Evolutionary conservation across 2,888 invertebrate genomes (phyloP).

Genomic region (Scaptomyza polygonia): DNA sequence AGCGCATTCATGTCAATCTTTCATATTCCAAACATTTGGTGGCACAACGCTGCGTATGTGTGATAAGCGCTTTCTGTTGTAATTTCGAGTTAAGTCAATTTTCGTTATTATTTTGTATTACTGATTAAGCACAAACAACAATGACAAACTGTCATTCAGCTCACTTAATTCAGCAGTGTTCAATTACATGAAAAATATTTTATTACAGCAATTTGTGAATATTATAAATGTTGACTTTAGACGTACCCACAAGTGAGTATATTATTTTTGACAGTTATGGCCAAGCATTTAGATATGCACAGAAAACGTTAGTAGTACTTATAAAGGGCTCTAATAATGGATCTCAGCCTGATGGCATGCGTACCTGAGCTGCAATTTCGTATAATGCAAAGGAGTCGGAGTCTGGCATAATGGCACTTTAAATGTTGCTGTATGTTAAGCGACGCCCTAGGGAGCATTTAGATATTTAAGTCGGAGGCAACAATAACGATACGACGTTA

Average conservation of each 20-base stretch:
- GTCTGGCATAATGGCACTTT: slow-evolving; percentile 41
- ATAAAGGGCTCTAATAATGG: too few species aligned
- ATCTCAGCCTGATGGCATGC: slow-evolving; percentile 22
- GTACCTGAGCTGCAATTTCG: slow-evolving; percentile 32
- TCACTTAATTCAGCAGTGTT: too few species aligned
- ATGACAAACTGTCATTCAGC: slow-evolving; percentile 19
- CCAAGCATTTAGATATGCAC: too few species aligned
- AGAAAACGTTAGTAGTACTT: too few species aligned
- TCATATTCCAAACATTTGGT: slow-evolving; percentile 5
- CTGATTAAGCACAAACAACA: slow-evolving; percentile 49
- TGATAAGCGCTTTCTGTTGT: slow-evolving; percentile 26
- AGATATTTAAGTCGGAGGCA: slow-evolving; percentile 35
- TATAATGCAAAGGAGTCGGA: slow-evolving; percentile 17
- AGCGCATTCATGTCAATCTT: slow-evolving; percentile 16
- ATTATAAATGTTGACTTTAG: not conserved
- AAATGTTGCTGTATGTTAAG: slow-evolving; percentile 40
- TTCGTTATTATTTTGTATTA: too few species aligned
- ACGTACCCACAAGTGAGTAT: not conserved
- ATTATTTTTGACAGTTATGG: slow-evolving; percentile 2
- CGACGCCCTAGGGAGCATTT: slow-evolving; percentile 53
- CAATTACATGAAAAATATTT: not conserved
- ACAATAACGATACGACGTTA: not conserved
- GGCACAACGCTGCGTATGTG: slow-evolving; percentile 40
- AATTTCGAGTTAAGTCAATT: slow-evolving; percentile 6
- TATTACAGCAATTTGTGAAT: not conserved